Evolutionary conservation across 2,113 vertebrate genomes (phyloP), one percentile per base, ranked within the genome.

Genomic region (Xiphorhynchus elegans): DNA sequence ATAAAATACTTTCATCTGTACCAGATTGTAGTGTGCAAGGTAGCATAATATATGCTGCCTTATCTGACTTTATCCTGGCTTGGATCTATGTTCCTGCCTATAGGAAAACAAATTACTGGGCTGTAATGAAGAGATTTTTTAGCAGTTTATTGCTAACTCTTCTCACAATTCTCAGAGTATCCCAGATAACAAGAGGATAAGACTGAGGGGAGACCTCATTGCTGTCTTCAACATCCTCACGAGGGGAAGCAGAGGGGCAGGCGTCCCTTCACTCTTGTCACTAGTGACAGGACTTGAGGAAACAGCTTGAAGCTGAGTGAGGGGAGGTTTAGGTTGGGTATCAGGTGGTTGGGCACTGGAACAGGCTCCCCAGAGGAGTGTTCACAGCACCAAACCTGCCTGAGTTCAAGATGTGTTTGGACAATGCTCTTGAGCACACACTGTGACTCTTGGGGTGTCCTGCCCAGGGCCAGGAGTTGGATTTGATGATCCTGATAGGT

Each of bases 1-100:
- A 91, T 97, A 93, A 83, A 88, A 55, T 35, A 81, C 80, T 92
- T 95, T 53, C 33, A 60, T 92, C 62, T 88, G 56, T 58, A 79
- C 42, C 89, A 93, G 72, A 76, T 24, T 63, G 70, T 58, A 10
- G 50, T 49, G 62, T 93, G 58, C 85, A 68, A 55, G 75, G 86
- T 90, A 92, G 39, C 84, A 53, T 50, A 84, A 80, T 59, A 9
- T 46, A 12, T 73, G 44, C 80, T 93, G 53, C 85, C 33, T 95
- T 37, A 15, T 60, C 66, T 82, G 17, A 26, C 53, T 95, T 78
- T 62, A 25, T 56, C 52, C 56, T 84, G 72, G 26, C 63, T 82
- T 47, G 74, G 42, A 73, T 90, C 89, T 84, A 39, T 74, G 60
- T 89, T 89, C 89, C 31, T 70, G 75, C n/a, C 75, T 82, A 1